phyloP scores from a whole-genome alignment of 2,888 invertebrate genomes.

The Alcis repandata region DNA sequence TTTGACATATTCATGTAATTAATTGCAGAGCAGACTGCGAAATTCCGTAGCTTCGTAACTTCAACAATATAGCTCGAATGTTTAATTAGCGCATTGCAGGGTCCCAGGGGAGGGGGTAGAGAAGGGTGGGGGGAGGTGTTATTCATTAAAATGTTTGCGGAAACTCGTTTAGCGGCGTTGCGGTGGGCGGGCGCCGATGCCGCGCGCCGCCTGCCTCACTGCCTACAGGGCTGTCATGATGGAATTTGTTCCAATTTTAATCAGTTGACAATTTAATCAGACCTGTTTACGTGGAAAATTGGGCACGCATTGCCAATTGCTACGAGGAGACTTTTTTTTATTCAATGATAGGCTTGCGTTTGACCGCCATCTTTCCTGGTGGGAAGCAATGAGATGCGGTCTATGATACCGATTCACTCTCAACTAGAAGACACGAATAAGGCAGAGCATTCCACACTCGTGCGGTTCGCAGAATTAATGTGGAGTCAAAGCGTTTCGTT shows the following conservation, averaged over 20 bases:
- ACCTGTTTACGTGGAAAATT: too few species aligned
- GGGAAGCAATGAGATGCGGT: too few species aligned
- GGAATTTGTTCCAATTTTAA: neutral
- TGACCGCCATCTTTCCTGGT: too few species aligned
- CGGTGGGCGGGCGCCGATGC: slow-evolving; percentile 70
- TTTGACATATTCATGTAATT: slow-evolving; percentile 47
- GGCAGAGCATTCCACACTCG: too few species aligned
- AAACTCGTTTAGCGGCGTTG: slow-evolving; percentile 85
- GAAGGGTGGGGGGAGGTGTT: slow-evolving; percentile 70
- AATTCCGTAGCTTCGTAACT: slow-evolving; percentile 73
- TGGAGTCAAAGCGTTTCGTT: too few species aligned
- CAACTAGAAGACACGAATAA: too few species aligned
- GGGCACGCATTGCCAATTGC: too few species aligned
- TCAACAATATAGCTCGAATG: slow-evolving; percentile 85
- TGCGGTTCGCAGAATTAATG: too few species aligned
- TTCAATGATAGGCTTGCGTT: too few species aligned
- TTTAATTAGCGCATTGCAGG: slow-evolving; percentile 85
- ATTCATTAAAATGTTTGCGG: slow-evolving; percentile 87
- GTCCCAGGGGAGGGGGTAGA: slow-evolving; percentile 51
- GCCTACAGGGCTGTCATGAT: slow-evolving; percentile 19
- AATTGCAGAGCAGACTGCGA: slow-evolving; percentile 56
- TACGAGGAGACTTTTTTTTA: too few species aligned
- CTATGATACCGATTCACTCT: too few species aligned
- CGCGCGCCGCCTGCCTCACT: slow-evolving; percentile 51
- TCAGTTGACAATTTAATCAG: too few species aligned